phyloP scores from a whole-genome alignment of 1,140 invertebrate species.

The Coenobita brevimanus region DNA sequence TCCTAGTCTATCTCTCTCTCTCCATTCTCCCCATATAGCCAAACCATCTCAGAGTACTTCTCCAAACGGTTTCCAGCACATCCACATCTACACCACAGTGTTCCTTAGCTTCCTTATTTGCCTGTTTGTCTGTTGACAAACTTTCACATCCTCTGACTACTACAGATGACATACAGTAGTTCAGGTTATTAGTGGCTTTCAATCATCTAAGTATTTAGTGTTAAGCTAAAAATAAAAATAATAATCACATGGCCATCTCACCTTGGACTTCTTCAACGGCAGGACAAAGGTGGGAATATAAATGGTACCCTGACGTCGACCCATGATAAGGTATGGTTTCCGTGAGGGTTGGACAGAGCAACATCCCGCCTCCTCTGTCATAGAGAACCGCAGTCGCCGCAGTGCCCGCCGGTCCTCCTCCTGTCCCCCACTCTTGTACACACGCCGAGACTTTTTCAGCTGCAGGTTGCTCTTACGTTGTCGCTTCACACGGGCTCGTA shows the following conservation, averaged over 20 bases:
- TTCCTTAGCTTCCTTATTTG: too few relatives aligned
- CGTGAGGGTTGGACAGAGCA: slow-evolving; percentile 71
- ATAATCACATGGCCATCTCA: slow-evolving; percentile 48
- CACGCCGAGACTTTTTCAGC: slow-evolving; percentile 73
- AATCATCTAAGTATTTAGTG: too few relatives aligned
- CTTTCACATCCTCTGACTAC: too few relatives aligned
- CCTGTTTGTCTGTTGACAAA: too few relatives aligned
- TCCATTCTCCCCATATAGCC: too few relatives aligned
- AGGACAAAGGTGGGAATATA: slow-evolving; percentile 75
- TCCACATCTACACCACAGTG: too few relatives aligned
- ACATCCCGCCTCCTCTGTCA: slow-evolving; percentile 74
- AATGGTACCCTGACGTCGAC: slow-evolving; percentile 72
- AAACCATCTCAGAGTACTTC: too few relatives aligned
- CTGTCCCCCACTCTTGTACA: slow-evolving; percentile 73
- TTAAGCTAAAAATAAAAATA: not conserved
- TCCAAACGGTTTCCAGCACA: too few relatives aligned
- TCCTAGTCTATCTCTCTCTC: too few relatives aligned
- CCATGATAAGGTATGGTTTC: slow-evolving; percentile 76
- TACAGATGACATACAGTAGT: too few relatives aligned
- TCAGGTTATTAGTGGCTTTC: too few relatives aligned
- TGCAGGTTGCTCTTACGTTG: slow-evolving; percentile 72
- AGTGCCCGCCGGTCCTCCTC: slow-evolving; percentile 71
- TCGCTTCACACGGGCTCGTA: slow-evolving; percentile 73
- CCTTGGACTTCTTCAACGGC: slow-evolving; percentile 75
- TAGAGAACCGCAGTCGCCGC: slow-evolving; percentile 71